phyloP scores from a whole-genome alignment of 1,140 invertebrate species.

The Pseudomyrmex cubaensis region DNA sequence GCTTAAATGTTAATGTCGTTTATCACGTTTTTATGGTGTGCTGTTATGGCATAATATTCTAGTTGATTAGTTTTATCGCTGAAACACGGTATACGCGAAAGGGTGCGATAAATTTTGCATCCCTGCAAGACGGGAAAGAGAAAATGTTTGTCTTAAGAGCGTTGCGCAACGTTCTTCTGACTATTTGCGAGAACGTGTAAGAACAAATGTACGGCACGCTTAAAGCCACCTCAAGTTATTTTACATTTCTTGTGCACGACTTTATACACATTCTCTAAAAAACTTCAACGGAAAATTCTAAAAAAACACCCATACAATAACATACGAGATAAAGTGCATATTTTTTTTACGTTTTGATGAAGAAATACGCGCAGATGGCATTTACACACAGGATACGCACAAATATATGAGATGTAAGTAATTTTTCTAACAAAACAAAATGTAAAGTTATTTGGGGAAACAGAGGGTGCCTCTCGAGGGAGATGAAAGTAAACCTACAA shows the following conservation, averaged over 20 bases:
- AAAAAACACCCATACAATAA: too few species aligned
- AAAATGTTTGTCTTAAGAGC: neutral
- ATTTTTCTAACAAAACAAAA: conserved; percentile 36
- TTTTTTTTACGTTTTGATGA: too few species aligned
- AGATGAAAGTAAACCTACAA: conserved; percentile 51
- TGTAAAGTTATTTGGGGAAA: conserved; percentile 24
- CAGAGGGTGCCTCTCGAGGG: conserved; percentile 12
- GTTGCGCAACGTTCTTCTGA: neutral
- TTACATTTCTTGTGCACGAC: too few species aligned
- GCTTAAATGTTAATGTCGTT: conserved; percentile 54
- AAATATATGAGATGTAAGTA: neutral
- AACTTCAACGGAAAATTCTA: too few species aligned
- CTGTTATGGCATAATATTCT: conserved; percentile 28
- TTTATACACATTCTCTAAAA: too few species aligned
- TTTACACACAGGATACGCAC: neutral
- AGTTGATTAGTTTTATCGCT: conserved; percentile 53
- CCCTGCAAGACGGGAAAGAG: neutral
- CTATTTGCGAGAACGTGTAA: conserved; percentile 3
- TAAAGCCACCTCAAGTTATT: neutral
- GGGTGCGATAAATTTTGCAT: conserved; percentile 23
- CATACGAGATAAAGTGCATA: too few species aligned
- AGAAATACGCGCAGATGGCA: too few species aligned
- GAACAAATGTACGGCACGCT: conserved; percentile 1
- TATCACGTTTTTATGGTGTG: conserved; percentile 33
- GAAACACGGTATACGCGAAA: neutral